Percentiles rank a stretch among this genome's conserved stretches.
Evolutionary conservation across 2,113 vertebrate genomes (phyloP).

Genomic region (Tinamus guttatus): DNA sequence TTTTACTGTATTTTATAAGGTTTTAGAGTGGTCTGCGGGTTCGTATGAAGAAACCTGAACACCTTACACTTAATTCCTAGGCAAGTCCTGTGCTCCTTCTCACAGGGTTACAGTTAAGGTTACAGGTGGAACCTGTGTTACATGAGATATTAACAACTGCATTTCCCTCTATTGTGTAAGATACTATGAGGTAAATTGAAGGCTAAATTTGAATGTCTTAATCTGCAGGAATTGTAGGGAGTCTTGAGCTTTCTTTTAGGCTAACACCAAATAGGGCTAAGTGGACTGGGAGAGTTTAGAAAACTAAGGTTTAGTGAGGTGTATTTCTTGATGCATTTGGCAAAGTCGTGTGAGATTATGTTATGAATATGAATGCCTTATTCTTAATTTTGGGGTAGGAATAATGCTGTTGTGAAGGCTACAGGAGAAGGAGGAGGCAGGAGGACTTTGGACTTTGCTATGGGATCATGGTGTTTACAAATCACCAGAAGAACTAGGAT

Average conservation of each 20-base stretch:
- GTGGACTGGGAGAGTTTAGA: not conserved
- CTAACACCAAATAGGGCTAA: not conserved
- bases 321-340: not conserved
- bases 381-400: not conserved
- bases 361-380: not conserved
- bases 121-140: not conserved
- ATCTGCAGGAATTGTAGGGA: not conserved
- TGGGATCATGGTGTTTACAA: no score
- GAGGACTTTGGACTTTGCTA: accelerated
- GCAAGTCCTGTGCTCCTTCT: not conserved
- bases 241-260: not conserved
- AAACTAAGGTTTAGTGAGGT: not conserved
- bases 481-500: not conserved
- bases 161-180: not conserved
- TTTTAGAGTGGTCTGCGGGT: no score
- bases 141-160: not conserved
- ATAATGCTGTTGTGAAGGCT: not conserved
- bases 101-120: accelerated
- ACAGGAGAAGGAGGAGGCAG: not conserved
- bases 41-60: not conserved
- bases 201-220: not conserved
- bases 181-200: not conserved
- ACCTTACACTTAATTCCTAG: not conserved
- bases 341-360: not conserved
- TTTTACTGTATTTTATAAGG: no score